Evolutionary conservation across 2,888 invertebrate genomes (phyloP).

Genomic region (Leptinotarsa tumamoca): DNA sequence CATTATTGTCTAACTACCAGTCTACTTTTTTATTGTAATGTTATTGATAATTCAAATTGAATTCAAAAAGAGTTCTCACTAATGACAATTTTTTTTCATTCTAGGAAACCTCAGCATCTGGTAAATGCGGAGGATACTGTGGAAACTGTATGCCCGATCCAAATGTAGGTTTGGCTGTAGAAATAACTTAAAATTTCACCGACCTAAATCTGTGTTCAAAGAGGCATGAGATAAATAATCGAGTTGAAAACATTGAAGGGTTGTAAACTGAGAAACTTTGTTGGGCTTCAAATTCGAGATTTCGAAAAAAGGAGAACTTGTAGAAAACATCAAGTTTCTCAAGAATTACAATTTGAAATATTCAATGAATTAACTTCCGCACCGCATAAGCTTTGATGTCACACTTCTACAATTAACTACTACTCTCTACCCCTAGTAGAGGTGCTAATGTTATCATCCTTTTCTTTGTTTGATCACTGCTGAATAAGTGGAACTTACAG

Average conservation of each 20-base stretch:
- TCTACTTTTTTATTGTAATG: too few relatives aligned
- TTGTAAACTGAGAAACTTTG: slow-evolving; percentile 33
- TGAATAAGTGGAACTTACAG: too few relatives aligned
- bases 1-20: too few relatives aligned
- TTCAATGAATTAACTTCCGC: slow-evolving; percentile 1
- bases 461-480: background rate
- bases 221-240: slow-evolving; percentile 42
- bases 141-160: slow-evolving; percentile 71
- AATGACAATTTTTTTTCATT: slow-evolving; percentile 28
- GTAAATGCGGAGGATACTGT: slow-evolving; percentile 81
- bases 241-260: slow-evolving; percentile 21
- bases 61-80: background rate
- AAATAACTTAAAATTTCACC: slow-evolving; percentile 57
- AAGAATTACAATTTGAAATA: slow-evolving; percentile 3
- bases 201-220: slow-evolving; percentile 32
- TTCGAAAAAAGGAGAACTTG: slow-evolving; percentile 6
- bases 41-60: too few relatives aligned
- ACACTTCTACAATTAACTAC: slow-evolving; percentile 1
- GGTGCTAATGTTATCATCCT: background rate
- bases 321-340: background rate
- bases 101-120: slow-evolving; percentile 69
- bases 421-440: background rate
- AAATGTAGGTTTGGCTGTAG: slow-evolving; percentile 60
- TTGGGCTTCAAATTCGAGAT: slow-evolving; percentile 25
- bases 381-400: background rate